Evolutionary conservation across 1,140 invertebrate species (phyloP), one percentile per base, ranked within the genome.

Genomic region (Trachymyrmex septentrionalis): DNA sequence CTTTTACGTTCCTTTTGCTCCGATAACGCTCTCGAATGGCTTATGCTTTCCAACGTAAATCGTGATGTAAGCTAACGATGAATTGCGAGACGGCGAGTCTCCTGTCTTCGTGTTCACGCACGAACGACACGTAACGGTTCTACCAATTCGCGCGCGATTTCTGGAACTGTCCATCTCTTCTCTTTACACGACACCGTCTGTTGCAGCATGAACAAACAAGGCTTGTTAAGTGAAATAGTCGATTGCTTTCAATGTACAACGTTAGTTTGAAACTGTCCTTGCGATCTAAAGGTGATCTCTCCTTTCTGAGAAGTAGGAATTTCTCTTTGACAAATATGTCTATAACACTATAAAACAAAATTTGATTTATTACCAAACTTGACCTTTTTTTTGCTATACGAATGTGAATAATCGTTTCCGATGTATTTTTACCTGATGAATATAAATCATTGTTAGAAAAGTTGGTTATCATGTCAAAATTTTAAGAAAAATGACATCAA

Each of bases 11-110:
- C 12, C 30, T 67, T 38, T 24, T 50, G 50, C 9, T n/a, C 59
- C 73, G 50, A 75, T 85, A 85, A 77, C 72, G 24, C 50, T 66
- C 34, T 30, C 82, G 30, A 78, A 64, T 21, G 38, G 61, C 82
- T 85, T 85, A 63, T 48, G 30, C 73, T 44, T 61, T 48, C 59
- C 44, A 50, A 27, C 75, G 63, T 85, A 85, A 85, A 85, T 77
- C 82, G 73, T 76, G 82, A 85, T 85, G 63, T 78, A 57, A 77
- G 73, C 30, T 85, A 85, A 85, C 75, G 59, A 85, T 85, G 50
- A 85, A 77, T 85, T 78, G 75, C 75, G 61, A 55, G 72, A 19
- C n/a, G 27, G 6, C 44, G 27, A 57, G 7, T 61, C 80, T 73
- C 5, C 66, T 73, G 80, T 82, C 53, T 10, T 59, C 80, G 38